A percentile compares a stretch with the other conserved stretches of the same genome.
These are phyloP conservation scores for Stenichneumon culpator DNA, from an alignment of 2,888 invertebrate genomes.

Conservation along the genomic window DNA sequence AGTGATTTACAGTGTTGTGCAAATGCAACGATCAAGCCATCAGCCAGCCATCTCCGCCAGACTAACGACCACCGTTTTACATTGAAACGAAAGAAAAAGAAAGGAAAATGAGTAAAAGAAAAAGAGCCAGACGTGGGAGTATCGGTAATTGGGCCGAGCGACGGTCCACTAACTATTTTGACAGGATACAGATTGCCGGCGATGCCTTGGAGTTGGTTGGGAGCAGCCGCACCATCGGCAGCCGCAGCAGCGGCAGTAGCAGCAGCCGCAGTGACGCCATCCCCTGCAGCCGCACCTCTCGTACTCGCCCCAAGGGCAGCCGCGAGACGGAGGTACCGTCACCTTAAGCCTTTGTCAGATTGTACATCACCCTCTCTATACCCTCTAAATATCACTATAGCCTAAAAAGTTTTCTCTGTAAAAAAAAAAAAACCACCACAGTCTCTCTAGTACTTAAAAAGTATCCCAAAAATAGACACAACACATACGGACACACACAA, in stretches of 20 bases:
- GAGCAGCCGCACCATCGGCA: conserved; percentile 86
- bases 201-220: conserved; percentile 92
- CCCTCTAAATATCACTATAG: conserved; percentile 19
- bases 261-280: conserved; percentile 87
- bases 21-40: conserved; percentile 64
- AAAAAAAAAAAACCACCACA: conserved; percentile 17
- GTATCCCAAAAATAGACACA: not conserved
- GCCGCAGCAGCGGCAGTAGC: conserved; percentile 88
- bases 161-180: conserved; percentile 72
- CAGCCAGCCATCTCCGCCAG: conserved; percentile 63
- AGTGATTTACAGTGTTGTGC: conserved; percentile 15
- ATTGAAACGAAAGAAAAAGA: conserved; percentile 19
- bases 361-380: conserved; percentile 30
- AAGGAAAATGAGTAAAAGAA: conserved; percentile 24
- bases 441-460: conserved; percentile 1
- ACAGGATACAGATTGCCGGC: conserved; percentile 92
- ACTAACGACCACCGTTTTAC: conserved; percentile 64
- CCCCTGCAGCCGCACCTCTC: conserved; percentile 88
- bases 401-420: not conserved
- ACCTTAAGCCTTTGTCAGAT: conserved; percentile 52
- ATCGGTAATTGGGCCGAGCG: conserved; percentile 44
- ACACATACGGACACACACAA: not conserved
- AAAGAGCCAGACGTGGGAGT: conserved; percentile 16
- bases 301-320: conserved; percentile 90
- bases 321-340: conserved; percentile 90